These are phyloP conservation scores for Sisyra terminalis DNA, from an alignment of 2,888 invertebrate genomes.

Conservation along the genomic window DNA sequence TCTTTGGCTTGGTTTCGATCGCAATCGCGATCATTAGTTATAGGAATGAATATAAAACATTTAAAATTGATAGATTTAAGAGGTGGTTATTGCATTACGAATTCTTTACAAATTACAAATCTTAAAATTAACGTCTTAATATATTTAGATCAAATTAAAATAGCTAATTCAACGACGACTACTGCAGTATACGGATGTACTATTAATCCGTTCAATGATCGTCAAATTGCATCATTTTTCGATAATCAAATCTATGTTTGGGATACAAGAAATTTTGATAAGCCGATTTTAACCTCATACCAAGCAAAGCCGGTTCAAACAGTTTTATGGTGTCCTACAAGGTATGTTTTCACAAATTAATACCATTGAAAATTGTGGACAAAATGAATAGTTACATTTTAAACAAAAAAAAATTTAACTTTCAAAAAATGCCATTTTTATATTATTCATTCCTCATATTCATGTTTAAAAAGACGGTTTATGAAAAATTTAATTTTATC, in stretches of 20 bases:
- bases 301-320: conserved; percentile 53
- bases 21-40: conserved; percentile 56
- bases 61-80: conserved; percentile 80
- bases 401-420: no score
- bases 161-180: conserved; percentile 47
- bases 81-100: no score
- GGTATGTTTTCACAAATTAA: conserved; percentile 33
- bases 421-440: no score
- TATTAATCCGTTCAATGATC: conserved; percentile 60
- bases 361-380: no score
- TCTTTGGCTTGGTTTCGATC: conserved; percentile 71
- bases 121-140: conserved; percentile 1
- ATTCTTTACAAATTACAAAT: no score
- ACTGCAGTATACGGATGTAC: conserved; percentile 73
- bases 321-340: conserved; percentile 80
- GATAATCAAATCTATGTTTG: conserved; percentile 72
- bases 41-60: conserved; percentile 81
- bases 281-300: conserved; percentile 59
- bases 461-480: no score
- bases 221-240: conserved; percentile 68
- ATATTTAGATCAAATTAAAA: conserved; percentile 50
- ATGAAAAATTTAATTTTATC: no score
- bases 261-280: conserved; percentile 77
- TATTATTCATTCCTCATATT: no score
- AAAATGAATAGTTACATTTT: no score